Base-by-base conservation (phyloP, 2,888 invertebrate genomes). In the Phaedon cochleariae region DNA sequence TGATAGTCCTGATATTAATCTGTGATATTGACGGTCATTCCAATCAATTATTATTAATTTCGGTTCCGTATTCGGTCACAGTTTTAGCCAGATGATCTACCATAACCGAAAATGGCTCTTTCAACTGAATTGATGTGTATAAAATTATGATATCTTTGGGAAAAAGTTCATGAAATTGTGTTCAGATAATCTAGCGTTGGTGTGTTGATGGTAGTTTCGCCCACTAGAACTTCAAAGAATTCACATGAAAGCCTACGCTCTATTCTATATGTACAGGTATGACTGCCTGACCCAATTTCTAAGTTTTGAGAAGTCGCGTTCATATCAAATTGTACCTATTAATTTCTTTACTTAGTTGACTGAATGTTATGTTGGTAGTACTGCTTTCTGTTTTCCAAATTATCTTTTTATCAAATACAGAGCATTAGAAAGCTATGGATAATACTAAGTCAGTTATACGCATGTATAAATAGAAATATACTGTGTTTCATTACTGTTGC, bases 121-220 rank as follows among this genome's bases (percentile, higher is more conserved):
- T 26, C 7, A 26, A 5, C 41, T 41, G 41, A 41, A 15, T n/a
- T 2, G 37, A 49, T 57, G 55, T 62, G 67, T 62, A 67, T 67
- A 62, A 61, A 67, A 59, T 45, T 29, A 49, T 58, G 61, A 67
- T 67, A 64, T 55, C 63, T 58, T 49, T 64, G 34, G 26, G 59
- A 58, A 53, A 60, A 67, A 64, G 55, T 62, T 59, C 49, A 64
- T 67, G 63, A 63, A 61, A 64, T 64, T 64, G 67, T 67, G 63
- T 62, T 61, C 26, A 53, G 41, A 15, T 41, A 15, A 41, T 41
- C 41, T 10, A 15, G 41, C 41, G 34, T 34, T 34, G 21, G 54
- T 45, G 68, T 59, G 69, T 41, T 41, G 41, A 41, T 71, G 59
- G 69, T 67, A 45, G 65, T 49, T 54, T 67, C 69, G 67, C 67